Percentiles rank a stretch among this genome's conserved stretches.
Conservation (phyloP, 2,113 vertebrate genomes). For the Anoura caudifer region DNA sequence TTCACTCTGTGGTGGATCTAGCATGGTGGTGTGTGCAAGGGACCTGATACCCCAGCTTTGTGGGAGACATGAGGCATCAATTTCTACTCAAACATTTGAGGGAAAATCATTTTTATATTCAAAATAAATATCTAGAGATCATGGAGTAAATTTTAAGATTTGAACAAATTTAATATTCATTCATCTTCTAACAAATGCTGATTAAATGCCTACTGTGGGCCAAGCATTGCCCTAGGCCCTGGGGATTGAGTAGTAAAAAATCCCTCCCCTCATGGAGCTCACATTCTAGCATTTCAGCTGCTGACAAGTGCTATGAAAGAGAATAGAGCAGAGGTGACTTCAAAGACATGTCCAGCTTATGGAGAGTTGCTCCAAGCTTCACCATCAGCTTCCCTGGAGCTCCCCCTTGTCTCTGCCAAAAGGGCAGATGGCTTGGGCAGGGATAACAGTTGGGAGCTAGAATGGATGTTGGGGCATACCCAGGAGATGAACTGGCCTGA, state of each 20-base stretch:
- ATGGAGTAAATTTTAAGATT: background rate
- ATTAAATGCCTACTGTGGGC: background rate
- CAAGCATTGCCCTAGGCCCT: background rate
- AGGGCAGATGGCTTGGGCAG: no score
- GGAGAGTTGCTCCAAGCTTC: background rate
- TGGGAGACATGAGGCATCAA: background rate
- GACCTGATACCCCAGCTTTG: background rate
- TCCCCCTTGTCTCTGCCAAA: background rate
- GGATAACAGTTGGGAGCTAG: background rate
- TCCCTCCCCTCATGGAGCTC: background rate
- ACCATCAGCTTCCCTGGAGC: background rate
- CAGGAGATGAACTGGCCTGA: background rate
- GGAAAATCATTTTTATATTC: background rate
- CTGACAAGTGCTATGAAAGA: background rate
- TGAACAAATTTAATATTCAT: background rate
- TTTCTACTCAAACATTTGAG: background rate
- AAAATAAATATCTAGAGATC: background rate
- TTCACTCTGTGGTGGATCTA: background rate
- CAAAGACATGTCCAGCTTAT: background rate
- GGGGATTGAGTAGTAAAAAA: background rate
- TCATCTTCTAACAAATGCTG: background rate
- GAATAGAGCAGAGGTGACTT: background rate
- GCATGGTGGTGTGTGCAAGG: background rate
- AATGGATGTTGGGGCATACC: accelerated
- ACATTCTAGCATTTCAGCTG: background rate